Conservation (phyloP, 2,888 invertebrate species). For the Synanthedon formicaeformis region DNA sequence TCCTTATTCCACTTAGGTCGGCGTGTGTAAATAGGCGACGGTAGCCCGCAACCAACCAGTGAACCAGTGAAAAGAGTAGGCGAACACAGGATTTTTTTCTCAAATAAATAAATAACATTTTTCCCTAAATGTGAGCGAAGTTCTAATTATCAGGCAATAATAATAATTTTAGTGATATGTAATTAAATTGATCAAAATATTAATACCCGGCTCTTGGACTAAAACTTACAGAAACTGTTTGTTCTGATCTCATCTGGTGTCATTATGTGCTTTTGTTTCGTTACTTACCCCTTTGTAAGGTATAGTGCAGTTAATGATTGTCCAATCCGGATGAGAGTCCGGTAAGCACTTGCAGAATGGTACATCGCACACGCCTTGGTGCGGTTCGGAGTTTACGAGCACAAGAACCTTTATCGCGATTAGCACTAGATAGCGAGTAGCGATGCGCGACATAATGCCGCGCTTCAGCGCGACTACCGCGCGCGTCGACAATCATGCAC, state of each 20-base stretch:
- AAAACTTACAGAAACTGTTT: background rate
- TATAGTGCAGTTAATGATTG: slow-evolving; percentile 74
- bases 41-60: no score
- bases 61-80: no score
- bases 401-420: slow-evolving; percentile 12
- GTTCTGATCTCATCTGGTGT: slow-evolving; percentile 8
- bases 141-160: no score
- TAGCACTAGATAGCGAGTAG: slow-evolving; percentile 29
- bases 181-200: no score
- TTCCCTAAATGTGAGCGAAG: no score
- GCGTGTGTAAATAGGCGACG: no score
- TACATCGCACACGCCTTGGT: slow-evolving; percentile 62
- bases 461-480: slow-evolving; percentile 46
- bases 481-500: slow-evolving; percentile 42
- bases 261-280: slow-evolving; percentile 30
- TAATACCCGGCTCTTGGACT: no score
- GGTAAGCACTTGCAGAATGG: slow-evolving; percentile 72
- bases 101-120: no score
- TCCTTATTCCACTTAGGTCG: no score
- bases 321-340: slow-evolving; percentile 70
- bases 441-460: slow-evolving; percentile 50
- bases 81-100: no score
- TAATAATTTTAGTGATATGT: no score
- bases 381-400: slow-evolving; percentile 15
- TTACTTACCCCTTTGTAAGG: slow-evolving; percentile 70